Evolutionary conservation across 2,888 invertebrate species (phyloP), one percentile per base, ranked within the genome.

Genomic region (Eumerus sabulonum): DNA sequence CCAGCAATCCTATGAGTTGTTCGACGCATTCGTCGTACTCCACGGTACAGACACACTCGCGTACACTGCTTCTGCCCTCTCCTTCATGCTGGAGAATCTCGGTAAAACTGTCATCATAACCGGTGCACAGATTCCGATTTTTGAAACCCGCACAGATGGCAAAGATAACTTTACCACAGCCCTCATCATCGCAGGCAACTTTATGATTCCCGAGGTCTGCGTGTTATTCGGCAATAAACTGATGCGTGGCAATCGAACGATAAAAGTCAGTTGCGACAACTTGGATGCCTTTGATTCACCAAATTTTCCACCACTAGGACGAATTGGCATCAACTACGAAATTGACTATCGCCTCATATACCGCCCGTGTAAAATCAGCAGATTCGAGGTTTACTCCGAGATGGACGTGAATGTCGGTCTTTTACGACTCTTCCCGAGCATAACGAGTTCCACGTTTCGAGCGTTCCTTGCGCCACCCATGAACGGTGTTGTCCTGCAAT

Each of bases 21-120:
- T 93, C 86, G 97, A 98, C 85, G 98, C 98, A 0, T 99, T 99
- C 86, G 96, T 99, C 0, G 92, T 99, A 0, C 91, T 99, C 0
- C 98, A 99, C 86, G 99, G 99, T 0, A 99, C 97, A 0, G 99
- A 99, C 86, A 99, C 99, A 0, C 90, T 99, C 83, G 94, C 96
- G 4, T 99, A 98, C 88, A 98, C 98, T 0, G 97, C 99, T 0
- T 98, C 98, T 0, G 98, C 98, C 0, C 90, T 99, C 0, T 98
- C 98, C 0, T 99, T 98, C 87, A 98, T 99, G 96, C 91, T 98
- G 85, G 97, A 98, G 87, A 95, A 97, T 84, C 92, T 99, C 1
- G 96, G 96, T 12, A 99, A 99, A 89, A 93, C 96, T 5, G 94
- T 99, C 12, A 93, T 99, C 27, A 90, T 99, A 50, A 99, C 98